Base-by-base conservation (phyloP, 2,797 vertebrate species). In the Basileuterus tristriatus region DNA sequence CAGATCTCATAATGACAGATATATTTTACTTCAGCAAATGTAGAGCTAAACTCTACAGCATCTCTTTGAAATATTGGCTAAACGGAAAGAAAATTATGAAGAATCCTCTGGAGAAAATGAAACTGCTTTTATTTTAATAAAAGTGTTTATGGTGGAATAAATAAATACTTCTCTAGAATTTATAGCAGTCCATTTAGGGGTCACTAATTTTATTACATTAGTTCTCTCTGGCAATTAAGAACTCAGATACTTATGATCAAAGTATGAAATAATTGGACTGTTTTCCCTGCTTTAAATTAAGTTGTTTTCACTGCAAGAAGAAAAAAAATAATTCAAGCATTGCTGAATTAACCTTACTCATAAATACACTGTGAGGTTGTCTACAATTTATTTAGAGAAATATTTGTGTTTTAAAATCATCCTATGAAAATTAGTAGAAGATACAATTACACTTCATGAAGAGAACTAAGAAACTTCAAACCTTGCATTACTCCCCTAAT, bases 121-220 rank as follows among this genome's bases (percentile, higher is more conserved):
- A 79, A 39, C n/a, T 77, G n/a, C 26, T 89, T 96, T 90, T 83
- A 96, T 94, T 76, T 71, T 27, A 84, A 23, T 82, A 84, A 91
- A 87, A 90, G 43, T 15, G 14, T 47, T 74, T 29, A 37, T 16
- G 6, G 65, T 68, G 20, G 83, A 92, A 81, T 46, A 93, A 86
- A 72, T 87, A 93, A 87, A 93, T 78, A 67, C 13, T 22, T 9
- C 8, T 36, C 15, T n/a, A 82, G 15, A 79, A 29, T 90, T 96
- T 94, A 95, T 69, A 84, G 70, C 43, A 94, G 44, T 37, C 24
- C 24, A 69, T 94, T 96, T 90, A 96, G 59, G 87, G 39, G 91
- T 95, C 89, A 86, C 56, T 87, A 70, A 89, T 90, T 96, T 95
- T 92, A 96, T 70, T 94, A 44, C 64, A 72, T 87, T 67, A 30